Conservation (phyloP, 2,888 invertebrate genomes). For the Silvanus unidentatus region DNA sequence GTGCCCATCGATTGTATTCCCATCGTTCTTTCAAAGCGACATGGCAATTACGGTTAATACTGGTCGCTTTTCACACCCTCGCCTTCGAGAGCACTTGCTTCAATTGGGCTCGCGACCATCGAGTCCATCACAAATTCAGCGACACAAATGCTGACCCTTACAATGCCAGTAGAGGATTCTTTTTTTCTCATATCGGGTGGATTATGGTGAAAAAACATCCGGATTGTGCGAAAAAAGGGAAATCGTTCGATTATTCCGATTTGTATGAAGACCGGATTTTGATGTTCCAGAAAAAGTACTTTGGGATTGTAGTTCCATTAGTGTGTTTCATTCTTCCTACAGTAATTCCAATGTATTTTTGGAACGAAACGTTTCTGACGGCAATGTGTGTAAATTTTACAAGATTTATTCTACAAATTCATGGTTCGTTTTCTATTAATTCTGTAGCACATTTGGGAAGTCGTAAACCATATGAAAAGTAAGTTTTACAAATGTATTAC, state of each 20-base stretch:
- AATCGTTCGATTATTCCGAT: constrained; percentile 69
- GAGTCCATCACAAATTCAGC: constrained; percentile 74
- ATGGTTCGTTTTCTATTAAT: no score
- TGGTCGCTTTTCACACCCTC: constrained; percentile 62
- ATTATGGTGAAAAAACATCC: constrained; percentile 74
- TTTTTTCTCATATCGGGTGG: constrained; percentile 87
- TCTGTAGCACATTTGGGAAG: no score
- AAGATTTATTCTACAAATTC: no score
- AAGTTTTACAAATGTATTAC: no score
- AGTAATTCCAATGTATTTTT: no score
- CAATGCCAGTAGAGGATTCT: constrained; percentile 75
- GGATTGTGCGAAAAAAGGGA: constrained; percentile 60
- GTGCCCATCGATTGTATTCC: constrained; percentile 74
- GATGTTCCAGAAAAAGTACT: constrained; percentile 72
- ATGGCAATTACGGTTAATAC: constrained; percentile 54
- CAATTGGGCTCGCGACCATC: no score
- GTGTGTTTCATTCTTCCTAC: no score
- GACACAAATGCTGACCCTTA: constrained; percentile 75
- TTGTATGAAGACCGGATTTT: constrained; percentile 64
- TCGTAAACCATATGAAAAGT: no score
- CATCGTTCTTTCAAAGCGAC: constrained; percentile 74
- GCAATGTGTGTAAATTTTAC: no score
- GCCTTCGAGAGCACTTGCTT: no score
- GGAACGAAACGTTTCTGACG: no score
- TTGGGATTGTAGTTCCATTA: no score